Evolutionary conservation across 1,140 invertebrate genomes (phyloP).

Genomic region (Hypothenemus hampei): DNA sequence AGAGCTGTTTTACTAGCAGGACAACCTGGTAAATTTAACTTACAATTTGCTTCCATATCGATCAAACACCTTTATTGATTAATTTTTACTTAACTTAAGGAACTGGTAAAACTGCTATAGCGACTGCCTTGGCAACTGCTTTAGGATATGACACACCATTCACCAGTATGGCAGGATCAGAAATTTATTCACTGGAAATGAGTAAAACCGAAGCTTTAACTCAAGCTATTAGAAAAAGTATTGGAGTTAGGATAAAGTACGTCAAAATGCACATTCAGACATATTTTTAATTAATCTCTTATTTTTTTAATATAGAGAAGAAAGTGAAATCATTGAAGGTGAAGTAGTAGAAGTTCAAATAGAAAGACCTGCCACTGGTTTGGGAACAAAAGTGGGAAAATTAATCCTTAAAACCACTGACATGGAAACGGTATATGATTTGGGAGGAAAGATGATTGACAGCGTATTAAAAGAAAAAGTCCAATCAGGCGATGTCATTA

Average conservation of each 20-base stretch:
- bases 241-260: constrained; percentile 95
- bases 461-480: constrained; percentile 95
- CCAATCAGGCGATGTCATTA: constrained; percentile 94
- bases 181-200: constrained; percentile 99
- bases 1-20: constrained; percentile 93
- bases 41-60: constrained; percentile 13
- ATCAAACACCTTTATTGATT: too few species aligned
- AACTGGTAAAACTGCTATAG: constrained; percentile 92
- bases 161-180: constrained; percentile 95
- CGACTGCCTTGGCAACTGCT: constrained; percentile 93
- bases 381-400: constrained; percentile 87
- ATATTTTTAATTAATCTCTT: constrained; percentile 16
- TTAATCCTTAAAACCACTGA: constrained; percentile 97
- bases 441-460: constrained; percentile 99
- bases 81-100: constrained; percentile 29
- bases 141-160: constrained; percentile 95
- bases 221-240: constrained; percentile 95
- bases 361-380: constrained; percentile 86
- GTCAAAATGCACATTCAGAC: constrained; percentile 35
- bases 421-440: constrained; percentile 99
- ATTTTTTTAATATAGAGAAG: constrained; percentile 71
- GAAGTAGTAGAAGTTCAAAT: constrained; percentile 98
- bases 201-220: constrained; percentile 98
- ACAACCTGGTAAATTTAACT: constrained; percentile 64
- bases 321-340: constrained; percentile 97